Evolutionary conservation across 2,888 invertebrate genomes (phyloP).

Genomic region (Calliphora vomitoria): DNA sequence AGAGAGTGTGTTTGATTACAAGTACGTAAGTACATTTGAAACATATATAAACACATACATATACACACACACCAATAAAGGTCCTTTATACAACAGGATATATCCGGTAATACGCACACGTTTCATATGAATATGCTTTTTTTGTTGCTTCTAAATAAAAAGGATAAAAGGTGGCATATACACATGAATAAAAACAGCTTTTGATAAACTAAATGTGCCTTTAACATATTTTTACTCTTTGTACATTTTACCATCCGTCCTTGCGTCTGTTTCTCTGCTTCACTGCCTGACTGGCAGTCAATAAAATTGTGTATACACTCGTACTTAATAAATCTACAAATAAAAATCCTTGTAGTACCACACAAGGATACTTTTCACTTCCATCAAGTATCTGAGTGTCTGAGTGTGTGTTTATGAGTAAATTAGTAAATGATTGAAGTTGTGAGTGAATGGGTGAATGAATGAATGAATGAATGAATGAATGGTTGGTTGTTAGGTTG

Average conservation of each 20-base stretch:
- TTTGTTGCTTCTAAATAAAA: background rate
- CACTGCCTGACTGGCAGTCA: constrained; percentile 43
- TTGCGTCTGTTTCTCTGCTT: constrained; percentile 14
- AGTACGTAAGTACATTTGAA: constrained; percentile 29
- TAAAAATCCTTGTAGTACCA: constrained; percentile 42
- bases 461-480: constrained; percentile 20
- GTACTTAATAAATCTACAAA: constrained; percentile 52
- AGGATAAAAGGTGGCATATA: constrained; percentile 38
- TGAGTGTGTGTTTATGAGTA: constrained; percentile 14
- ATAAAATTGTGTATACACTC: constrained; percentile 56
- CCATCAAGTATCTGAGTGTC: constrained; percentile 3
- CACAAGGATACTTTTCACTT: constrained; percentile 56
- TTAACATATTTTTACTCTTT: constrained; percentile 17
- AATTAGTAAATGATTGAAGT: constrained; percentile 49
- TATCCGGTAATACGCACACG: constrained; percentile 74
- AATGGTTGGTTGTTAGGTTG: constrained; percentile 30
- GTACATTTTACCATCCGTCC: background rate
- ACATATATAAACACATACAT: constrained; percentile 49
- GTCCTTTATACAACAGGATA: constrained; percentile 33
- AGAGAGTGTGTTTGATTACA: constrained; percentile 7
- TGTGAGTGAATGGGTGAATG: constrained; percentile 5
- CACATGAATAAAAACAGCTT: constrained; percentile 37
- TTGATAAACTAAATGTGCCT: constrained; percentile 46
- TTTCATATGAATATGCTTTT: constrained; percentile 49
- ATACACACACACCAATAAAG: constrained; percentile 76